A percentile compares a stretch with the other conserved stretches of the same genome.
Evolutionary conservation across 2,888 invertebrate genomes (phyloP).

Genomic region (Tethea ocularis): DNA sequence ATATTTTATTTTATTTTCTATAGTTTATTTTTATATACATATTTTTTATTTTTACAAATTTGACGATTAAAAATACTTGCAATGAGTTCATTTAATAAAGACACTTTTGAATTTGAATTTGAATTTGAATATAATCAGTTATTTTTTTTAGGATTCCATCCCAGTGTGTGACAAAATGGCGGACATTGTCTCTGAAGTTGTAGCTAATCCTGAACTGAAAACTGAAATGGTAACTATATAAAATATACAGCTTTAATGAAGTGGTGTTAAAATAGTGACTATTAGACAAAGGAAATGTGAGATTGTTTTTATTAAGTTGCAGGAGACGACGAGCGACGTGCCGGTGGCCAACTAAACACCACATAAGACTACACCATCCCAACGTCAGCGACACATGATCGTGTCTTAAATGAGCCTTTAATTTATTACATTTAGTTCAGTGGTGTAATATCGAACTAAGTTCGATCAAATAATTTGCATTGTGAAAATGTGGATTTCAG

Average conservation of each 20-base stretch:
- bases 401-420: constrained; percentile 71
- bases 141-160: constrained; percentile 58
- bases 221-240: constrained; percentile 63
- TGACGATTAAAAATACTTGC: too few relatives aligned
- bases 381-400: constrained; percentile 45
- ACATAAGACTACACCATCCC: constrained; percentile 22
- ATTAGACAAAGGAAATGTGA: background rate
- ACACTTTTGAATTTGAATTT: too few relatives aligned
- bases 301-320: constrained; percentile 34
- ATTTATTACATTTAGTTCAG: constrained; percentile 75
- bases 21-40: too few relatives aligned
- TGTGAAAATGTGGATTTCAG: constrained; percentile 69
- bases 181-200: constrained; percentile 73
- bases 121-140: too few relatives aligned
- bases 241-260: background rate
- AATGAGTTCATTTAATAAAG: too few relatives aligned
- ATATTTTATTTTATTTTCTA: too few relatives aligned
- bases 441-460: constrained; percentile 77
- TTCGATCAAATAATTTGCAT: constrained; percentile 66
- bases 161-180: constrained; percentile 69
- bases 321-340: constrained; percentile 65
- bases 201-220: constrained; percentile 71
- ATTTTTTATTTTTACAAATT: too few relatives aligned
- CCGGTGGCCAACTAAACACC: constrained; percentile 61
- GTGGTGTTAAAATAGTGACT: background rate